Evolutionary conservation across 2,888 invertebrate genomes (phyloP), one percentile per base, ranked within the genome.

Genomic region (Dicyrtomina minuta): DNA sequence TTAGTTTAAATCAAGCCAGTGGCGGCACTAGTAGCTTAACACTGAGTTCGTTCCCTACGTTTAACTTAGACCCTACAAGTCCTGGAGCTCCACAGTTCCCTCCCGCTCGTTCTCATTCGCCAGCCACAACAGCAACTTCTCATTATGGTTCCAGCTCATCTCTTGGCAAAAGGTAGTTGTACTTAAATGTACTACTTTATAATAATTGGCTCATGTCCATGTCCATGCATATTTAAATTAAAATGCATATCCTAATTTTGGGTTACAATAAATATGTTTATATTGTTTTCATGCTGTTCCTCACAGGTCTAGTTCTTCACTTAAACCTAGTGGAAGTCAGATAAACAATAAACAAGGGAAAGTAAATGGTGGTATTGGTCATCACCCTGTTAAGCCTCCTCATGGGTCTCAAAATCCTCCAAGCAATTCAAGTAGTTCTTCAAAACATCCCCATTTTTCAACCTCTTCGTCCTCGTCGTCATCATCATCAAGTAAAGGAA

Each of bases 1-100:
- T 91, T 87, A 90, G 75, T 59, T 69, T 78, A 24, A 78, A 71
- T 71, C 65, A 60, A 27, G 65, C 70, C 26, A 53, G 60, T 13
- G 68, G 69, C 33, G 62, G 67, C 15, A 61, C 60, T 22, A 43
- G 58, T 49, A 58, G 43, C 22, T 46, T 69, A 17, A 51, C 66
- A 22, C 62, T 72, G n/a, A 67, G 55, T 39, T 67, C 68, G 1
- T 72, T 66, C 33, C 72, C 72, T 5, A 56, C 62, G 1, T 68
- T 74, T n/a, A 66, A 61, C 17, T 39, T 72, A 44, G 74, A 74
- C 46, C 55, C 69, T 3, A 64, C 58, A 6, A 71, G 71, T 43
- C 66, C 73, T n/a, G 70, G 70, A 12, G 59, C 67, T 46, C 60
- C 65, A 41, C 59, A 59, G 17, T 60, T 41, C 13, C 59, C 60